Evolutionary conservation across 2,797 vertebrate species (phyloP).

Genomic region (Enteromius viviparus): DNA sequence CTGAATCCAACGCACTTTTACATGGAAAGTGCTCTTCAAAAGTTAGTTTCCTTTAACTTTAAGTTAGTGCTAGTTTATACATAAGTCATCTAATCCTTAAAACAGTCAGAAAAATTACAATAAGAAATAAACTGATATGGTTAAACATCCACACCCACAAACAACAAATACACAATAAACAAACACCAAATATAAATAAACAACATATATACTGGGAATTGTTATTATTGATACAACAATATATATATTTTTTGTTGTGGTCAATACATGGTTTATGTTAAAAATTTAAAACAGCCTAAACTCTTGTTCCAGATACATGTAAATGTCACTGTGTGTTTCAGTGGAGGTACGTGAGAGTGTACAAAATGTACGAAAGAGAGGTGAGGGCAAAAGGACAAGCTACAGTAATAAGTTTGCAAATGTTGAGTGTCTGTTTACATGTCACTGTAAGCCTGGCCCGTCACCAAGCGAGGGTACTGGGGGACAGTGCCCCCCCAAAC

Average conservation of each 20-base stretch:
- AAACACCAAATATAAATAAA: too few relatives aligned
- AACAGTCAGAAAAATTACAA: neutral
- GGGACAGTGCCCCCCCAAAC: too few relatives aligned
- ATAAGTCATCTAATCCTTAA: neutral
- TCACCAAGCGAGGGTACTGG: too few relatives aligned
- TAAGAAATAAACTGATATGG: neutral
- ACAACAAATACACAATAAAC: too few relatives aligned
- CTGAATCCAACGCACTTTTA: neutral
- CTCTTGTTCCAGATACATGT: neutral
- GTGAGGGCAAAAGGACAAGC: neutral
- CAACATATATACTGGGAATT: neutral
- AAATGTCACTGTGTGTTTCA: neutral
- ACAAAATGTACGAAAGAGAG: neutral
- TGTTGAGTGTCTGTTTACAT: neutral
- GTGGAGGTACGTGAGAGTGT: neutral
- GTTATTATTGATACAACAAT: neutral
- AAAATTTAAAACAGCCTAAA: neutral
- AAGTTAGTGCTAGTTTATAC: neutral
- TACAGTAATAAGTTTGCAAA: neutral
- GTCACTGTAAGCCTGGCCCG: slow-evolving; percentile 11
- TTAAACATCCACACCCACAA: neutral
- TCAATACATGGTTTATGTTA: neutral
- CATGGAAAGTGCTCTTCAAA: neutral
- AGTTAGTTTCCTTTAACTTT: neutral
- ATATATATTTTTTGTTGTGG: neutral